Evolutionary conservation across 2,113 vertebrate species (phyloP), one percentile per base, ranked within the genome.

Genomic region (Noturus placidus): DNA sequence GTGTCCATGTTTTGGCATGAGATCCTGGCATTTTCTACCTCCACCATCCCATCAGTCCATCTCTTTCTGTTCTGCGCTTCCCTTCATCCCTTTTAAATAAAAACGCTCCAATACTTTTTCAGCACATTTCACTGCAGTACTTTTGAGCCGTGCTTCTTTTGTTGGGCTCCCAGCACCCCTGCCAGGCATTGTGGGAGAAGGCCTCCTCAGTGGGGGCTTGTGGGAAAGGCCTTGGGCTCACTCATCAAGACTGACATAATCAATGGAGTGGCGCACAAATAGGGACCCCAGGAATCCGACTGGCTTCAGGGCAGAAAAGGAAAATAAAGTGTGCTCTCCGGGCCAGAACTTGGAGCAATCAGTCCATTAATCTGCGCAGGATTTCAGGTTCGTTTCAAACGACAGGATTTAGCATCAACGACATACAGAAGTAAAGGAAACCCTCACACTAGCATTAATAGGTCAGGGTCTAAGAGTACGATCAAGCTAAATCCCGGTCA

Each of bases 201-300:
- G 92, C 5, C 93, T 92, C 91, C 92, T 92, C 94, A 90, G 93
- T 93, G 93, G 92, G 94, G 92, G 93, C 93, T 95, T 95, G 95
- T 95, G 95, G 95, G 95, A 95, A 96, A 93, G 89, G 89, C 93
- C 91, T 87, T 56, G 86, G 91, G 92, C 93, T 93, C 93, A 94
- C 94, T 95, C 94, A 94, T 95, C 94, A 95, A 92, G 91, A 88
- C 92, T 94, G 94, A 94, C 94, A 94, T 94, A 94, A 89, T 94
- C 95, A 92, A 95, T 93, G 93, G 94, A 88, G 92, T 90, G 90
- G 94, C 93, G 94, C 94, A 95, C 94, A 94, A 96, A 95, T 84
- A 91, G 90, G 59, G 90, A 93, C 91, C 93, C 92, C 91, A 93
- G 92, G 94, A 94, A 93, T 91, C 92, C 92, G 17, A 85, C 92